These are phyloP conservation scores for Pissodes strobi DNA, from an alignment of 1,140 invertebrate species.

Conservation along the genomic window DNA sequence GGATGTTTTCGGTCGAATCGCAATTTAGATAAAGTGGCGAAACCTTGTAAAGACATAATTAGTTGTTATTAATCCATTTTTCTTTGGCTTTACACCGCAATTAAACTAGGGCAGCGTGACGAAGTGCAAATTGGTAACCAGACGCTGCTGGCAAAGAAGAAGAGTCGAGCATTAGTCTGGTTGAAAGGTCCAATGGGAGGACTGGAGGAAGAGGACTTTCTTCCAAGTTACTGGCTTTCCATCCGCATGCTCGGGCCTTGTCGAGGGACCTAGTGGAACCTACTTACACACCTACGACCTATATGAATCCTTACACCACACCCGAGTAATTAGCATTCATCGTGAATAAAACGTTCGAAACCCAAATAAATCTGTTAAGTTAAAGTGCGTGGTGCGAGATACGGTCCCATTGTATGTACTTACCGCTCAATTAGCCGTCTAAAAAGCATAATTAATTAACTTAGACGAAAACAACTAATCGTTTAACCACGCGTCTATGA, in stretches of 20 bases:
- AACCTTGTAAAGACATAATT: neutral
- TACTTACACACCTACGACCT: no score
- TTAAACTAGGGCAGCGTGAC: neutral
- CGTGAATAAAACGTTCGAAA: neutral
- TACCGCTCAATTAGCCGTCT: slow-evolving; percentile 3
- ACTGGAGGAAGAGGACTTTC: no score
- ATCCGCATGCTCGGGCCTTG: no score
- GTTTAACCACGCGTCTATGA: slow-evolving; percentile 1
- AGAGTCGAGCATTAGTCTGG: no score
- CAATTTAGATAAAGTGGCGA: neutral
- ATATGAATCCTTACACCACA: no score
- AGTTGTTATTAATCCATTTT: neutral
- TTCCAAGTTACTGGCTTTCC: no score
- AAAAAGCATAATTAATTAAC: slow-evolving; percentile 12
- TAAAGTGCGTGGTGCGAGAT: slow-evolving; percentile 6
- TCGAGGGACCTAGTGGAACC: no score
- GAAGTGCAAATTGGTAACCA: neutral
- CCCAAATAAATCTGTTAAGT: slow-evolving; percentile 3
- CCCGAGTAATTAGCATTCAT: slow-evolving; percentile 5
- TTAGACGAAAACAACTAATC: slow-evolving; percentile 11
- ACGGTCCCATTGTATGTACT: slow-evolving; percentile 7
- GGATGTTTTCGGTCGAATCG: neutral
- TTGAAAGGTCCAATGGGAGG: no score
- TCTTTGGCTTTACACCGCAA: neutral
- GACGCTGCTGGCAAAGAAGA: no score